Conservation (phyloP, 2,888 invertebrate genomes). For the Drosophila glabriapex region DNA sequence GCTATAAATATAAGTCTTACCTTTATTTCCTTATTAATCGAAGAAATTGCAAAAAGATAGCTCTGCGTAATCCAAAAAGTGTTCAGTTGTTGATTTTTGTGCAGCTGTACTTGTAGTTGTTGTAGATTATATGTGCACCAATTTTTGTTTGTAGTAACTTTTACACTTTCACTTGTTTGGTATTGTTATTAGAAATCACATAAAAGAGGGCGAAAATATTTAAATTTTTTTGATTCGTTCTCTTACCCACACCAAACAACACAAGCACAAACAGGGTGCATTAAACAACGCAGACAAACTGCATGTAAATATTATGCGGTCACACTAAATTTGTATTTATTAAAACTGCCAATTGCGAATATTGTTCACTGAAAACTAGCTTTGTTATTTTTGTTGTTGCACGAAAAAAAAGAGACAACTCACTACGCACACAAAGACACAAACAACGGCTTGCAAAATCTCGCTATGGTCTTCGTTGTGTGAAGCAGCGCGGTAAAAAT, state of each 20-base stretch:
- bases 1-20: neutral
- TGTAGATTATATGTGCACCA: conserved; percentile 30
- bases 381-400: conserved; percentile 60
- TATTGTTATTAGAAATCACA: conserved; percentile 62
- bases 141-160: conserved; percentile 39
- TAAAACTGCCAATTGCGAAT: conserved; percentile 45
- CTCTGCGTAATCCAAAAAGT: conserved; percentile 56
- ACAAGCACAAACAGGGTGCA: conserved; percentile 15
- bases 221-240: conserved; percentile 62
- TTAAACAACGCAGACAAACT: conserved; percentile 30
- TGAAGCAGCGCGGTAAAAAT: conserved; percentile 52
- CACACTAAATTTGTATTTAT: conserved; percentile 48
- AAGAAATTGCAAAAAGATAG: conserved; percentile 36
- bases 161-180: conserved; percentile 63
- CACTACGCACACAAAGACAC: conserved; percentile 39
- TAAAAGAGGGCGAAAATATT: conserved; percentile 54
- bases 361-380: conserved; percentile 24
- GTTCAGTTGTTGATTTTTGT: conserved; percentile 28
- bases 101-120: conserved; percentile 2
- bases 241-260: conserved; percentile 42
- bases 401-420: conserved; percentile 52
- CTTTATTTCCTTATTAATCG: conserved; percentile 47
- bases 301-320: conserved; percentile 60
- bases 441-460: conserved; percentile 64
- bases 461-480: conserved; percentile 55